Evolutionary conservation across 2,888 invertebrate genomes (phyloP).

Genomic region (Zeuzera pyrina): DNA sequence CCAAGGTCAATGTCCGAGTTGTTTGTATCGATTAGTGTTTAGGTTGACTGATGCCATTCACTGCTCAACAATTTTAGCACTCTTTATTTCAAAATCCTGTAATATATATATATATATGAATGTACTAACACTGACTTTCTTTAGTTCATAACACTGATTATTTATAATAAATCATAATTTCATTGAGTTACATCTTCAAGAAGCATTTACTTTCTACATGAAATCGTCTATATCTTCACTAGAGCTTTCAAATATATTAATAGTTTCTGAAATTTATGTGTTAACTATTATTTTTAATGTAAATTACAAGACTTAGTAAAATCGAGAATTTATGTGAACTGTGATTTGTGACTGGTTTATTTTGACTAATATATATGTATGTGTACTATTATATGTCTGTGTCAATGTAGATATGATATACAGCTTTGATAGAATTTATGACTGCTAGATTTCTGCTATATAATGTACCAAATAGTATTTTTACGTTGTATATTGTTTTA

Average conservation of each 20-base stretch:
- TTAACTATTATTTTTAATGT: slow-evolving; percentile 51
- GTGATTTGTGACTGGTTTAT: slow-evolving; percentile 72
- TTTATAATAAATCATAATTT: background rate
- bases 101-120: background rate
- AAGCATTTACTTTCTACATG: slow-evolving; percentile 44
- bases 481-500: slow-evolving; percentile 68
- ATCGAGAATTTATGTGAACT: slow-evolving; percentile 71
- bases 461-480: slow-evolving; percentile 70
- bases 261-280: slow-evolving; percentile 43
- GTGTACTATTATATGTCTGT: slow-evolving; percentile 58
- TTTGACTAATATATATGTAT: slow-evolving; percentile 54
- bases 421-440: slow-evolving; percentile 66
- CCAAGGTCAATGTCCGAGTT: slow-evolving; percentile 1
- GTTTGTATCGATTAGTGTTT: slow-evolving; percentile 1
- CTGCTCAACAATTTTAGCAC: slow-evolving; percentile 11
- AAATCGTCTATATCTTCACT: slow-evolving; percentile 27
- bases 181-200: slow-evolving; percentile 23
- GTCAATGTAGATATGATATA: slow-evolving; percentile 55
- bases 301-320: slow-evolving; percentile 67
- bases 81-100: slow-evolving; percentile 3
- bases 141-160: background rate
- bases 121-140: background rate
- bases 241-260: slow-evolving; percentile 40
- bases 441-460: slow-evolving; percentile 69
- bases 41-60: slow-evolving; percentile 9